Evolutionary conservation across 2,113 vertebrate genomes (phyloP).

Genomic region (Climacteris rufus): DNA sequence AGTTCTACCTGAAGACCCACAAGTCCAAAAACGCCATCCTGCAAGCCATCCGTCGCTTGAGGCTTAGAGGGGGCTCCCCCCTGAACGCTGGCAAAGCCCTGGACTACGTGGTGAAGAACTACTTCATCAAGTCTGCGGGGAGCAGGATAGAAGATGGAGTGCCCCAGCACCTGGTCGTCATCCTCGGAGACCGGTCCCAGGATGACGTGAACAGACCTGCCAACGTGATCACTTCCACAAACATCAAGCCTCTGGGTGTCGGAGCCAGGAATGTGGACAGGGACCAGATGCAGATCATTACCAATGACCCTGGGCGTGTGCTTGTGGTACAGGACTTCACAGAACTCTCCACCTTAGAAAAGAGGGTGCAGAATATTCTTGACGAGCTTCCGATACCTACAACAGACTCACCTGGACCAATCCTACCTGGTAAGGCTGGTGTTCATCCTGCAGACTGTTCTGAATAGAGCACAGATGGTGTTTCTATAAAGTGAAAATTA

Average conservation of each 20-base stretch:
- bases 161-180: constrained; percentile 88
- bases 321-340: constrained; percentile 80
- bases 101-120: constrained; percentile 77
- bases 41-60: constrained; percentile 80
- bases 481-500: neutral
- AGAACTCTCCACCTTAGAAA: constrained; percentile 70
- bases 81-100: constrained; percentile 84
- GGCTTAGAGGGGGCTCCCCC: constrained; percentile 81
- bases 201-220: constrained; percentile 79
- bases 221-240: constrained; percentile 64
- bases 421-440: constrained; percentile 17
- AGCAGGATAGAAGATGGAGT: constrained; percentile 81
- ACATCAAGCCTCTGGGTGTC: constrained; percentile 81
- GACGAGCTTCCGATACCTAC: constrained; percentile 6
- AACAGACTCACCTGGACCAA: neutral
- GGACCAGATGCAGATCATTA: constrained; percentile 77
- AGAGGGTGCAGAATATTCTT: constrained; percentile 62
- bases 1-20: constrained; percentile 85
- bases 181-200: constrained; percentile 85
- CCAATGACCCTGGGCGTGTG: constrained; percentile 60
- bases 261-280: constrained; percentile 76
- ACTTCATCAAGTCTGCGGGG: constrained; percentile 82
- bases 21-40: constrained; percentile 75
- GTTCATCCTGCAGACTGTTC: neutral
- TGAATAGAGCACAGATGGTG: neutral